Percentiles rank a stretch among this genome's conserved stretches.
Evolutionary conservation across 2,888 invertebrate genomes (phyloP).

Genomic region (Archips xylosteana): DNA sequence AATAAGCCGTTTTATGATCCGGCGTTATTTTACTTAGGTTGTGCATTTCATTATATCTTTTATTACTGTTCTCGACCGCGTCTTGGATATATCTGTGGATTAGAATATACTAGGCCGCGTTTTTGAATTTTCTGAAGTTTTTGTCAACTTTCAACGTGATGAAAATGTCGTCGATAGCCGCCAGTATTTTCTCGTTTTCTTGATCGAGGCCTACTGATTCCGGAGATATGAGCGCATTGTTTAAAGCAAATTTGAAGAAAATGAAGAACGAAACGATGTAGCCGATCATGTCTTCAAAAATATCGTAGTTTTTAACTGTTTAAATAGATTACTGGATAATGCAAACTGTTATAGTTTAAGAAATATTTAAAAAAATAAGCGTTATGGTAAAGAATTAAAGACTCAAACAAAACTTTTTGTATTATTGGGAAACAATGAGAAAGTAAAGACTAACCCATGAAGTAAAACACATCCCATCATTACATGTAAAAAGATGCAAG

Average conservation of each 20-base stretch:
- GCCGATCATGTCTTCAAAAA: background rate
- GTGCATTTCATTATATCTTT: conserved; percentile 20
- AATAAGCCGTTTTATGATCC: conserved; percentile 16
- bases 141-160: conserved; percentile 49
- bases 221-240: conserved; percentile 30
- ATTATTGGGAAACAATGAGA: background rate
- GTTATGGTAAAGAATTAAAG: background rate
- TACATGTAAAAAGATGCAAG: too few species aligned
- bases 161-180: conserved; percentile 54
- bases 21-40: conserved; percentile 2
- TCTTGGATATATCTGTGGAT: conserved; percentile 49
- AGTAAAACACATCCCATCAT: too few species aligned
- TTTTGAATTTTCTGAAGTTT: conserved; percentile 45
- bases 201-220: conserved; percentile 48
- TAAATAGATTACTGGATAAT: background rate
- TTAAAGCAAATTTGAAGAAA: conserved; percentile 13
- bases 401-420: background rate
- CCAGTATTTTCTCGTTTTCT: conserved; percentile 49
- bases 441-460: too few species aligned
- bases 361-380: background rate
- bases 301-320: background rate
- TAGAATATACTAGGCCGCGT: conserved; percentile 48
- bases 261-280: conserved; percentile 6
- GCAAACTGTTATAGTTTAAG: background rate
- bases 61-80: conserved; percentile 4